Evolutionary conservation across 1,140 invertebrate genomes (phyloP).

Genomic region (Belonocnema kinseyi): DNA sequence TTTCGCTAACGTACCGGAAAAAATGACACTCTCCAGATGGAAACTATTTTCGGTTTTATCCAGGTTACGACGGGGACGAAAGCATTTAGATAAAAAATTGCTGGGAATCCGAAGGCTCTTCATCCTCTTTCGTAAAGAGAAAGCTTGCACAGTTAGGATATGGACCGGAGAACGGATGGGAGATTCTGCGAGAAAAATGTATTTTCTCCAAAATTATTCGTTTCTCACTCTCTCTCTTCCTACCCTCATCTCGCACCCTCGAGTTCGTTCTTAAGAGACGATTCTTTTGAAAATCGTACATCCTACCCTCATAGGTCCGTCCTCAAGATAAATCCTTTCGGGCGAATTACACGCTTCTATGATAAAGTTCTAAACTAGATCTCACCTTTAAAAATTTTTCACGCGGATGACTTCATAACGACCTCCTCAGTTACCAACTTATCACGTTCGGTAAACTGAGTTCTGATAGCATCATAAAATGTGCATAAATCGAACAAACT

Average conservation of each 20-base stretch:
- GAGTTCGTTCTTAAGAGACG: conserved; percentile 1
- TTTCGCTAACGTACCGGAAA: conserved; percentile 17
- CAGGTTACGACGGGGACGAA: conserved; percentile 31
- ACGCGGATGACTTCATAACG: conserved; percentile 2
- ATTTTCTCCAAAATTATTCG: conserved; percentile 54
- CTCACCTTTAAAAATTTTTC: not conserved
- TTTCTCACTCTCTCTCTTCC: conserved; percentile 14
- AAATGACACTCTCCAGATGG: conserved; percentile 21
- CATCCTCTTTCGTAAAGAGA: conserved; percentile 39
- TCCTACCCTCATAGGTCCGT: not conserved
- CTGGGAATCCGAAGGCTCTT: conserved; percentile 42
- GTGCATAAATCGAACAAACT: no score
- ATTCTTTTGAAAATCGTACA: not conserved
- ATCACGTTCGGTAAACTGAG: no score
- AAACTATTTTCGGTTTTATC: conserved; percentile 26
- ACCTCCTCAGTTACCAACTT: not conserved
- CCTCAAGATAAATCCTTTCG: conserved; percentile 13
- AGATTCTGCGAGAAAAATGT: conserved; percentile 50
- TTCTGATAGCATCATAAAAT: no score
- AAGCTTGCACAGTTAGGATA: conserved; percentile 35
- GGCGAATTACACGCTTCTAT: conserved; percentile 8
- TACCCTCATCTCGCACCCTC: conserved; percentile 1
- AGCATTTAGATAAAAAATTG: conserved; percentile 44
- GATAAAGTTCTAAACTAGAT: conserved; percentile 29
- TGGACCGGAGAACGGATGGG: conserved; percentile 38